A percentile compares a stretch with the other conserved stretches of the same genome.
These are phyloP conservation scores for Glaucidium brasilianum DNA, from an alignment of 2,113 vertebrate species.

Conservation along the genomic window DNA sequence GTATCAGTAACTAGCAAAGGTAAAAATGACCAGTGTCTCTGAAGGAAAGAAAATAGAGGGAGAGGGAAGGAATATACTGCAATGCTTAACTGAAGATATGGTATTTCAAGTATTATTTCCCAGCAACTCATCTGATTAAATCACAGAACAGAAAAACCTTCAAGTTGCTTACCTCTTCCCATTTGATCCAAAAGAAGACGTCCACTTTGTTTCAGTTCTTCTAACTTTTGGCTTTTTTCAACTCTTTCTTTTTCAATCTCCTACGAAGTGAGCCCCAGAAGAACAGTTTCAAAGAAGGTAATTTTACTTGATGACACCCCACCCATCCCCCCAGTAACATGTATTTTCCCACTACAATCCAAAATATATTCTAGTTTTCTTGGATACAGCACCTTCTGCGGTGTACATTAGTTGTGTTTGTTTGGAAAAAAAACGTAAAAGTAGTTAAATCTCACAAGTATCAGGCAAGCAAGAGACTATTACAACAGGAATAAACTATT, in stretches of 20 bases:
- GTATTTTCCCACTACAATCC: neutral
- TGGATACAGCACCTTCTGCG: neutral
- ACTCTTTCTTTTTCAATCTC: conserved; percentile 76
- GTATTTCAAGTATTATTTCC: neutral
- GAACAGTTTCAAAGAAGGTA: neutral
- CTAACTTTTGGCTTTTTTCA: conserved; percentile 72
- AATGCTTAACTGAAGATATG: neutral
- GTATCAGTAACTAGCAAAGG: neutral
- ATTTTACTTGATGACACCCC: neutral
- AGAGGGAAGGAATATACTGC: neutral
- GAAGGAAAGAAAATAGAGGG: neutral
- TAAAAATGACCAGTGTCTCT: neutral
- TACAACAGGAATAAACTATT: neutral
- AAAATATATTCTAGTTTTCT: neutral
- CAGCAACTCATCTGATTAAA: neutral
- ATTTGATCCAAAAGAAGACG: conserved; percentile 81
- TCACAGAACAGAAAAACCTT: neutral
- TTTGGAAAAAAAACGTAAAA: neutral
- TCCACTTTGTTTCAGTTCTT: conserved; percentile 75
- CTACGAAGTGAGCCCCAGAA: conserved; percentile 66
- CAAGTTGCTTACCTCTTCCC: conserved; percentile 80
- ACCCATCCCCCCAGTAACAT: neutral
- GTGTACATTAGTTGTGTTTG: neutral
- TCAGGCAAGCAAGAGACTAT: neutral
- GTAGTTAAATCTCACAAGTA: neutral